Conservation (phyloP, 2,888 invertebrate genomes). For the Neria commutata region DNA sequence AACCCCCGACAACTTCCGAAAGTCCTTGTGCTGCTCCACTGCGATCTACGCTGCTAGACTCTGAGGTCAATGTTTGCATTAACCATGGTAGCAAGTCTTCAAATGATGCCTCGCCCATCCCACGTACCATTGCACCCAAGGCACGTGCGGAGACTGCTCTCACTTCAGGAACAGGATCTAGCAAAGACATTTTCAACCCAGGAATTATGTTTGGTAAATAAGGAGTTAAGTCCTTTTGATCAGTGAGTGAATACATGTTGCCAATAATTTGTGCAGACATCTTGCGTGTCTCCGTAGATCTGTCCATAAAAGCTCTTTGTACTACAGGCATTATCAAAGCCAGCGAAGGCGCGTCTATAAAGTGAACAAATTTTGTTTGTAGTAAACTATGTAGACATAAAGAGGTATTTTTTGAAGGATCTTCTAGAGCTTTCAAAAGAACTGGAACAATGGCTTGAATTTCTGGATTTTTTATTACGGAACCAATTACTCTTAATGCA, state of each 20-base stretch:
- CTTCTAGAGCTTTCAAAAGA: constrained; percentile 88
- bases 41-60: constrained; percentile 92
- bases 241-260: constrained; percentile 98
- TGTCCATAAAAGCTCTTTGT: constrained; percentile 95
- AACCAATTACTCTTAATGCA: constrained; percentile 94
- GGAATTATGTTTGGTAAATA: constrained; percentile 96
- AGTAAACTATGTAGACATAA: constrained; percentile 89
- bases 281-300: constrained; percentile 96
- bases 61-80: constrained; percentile 96
- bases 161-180: constrained; percentile 98
- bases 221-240: constrained; percentile 96
- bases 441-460: constrained; percentile 92
- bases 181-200: constrained; percentile 90
- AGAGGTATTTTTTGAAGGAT: constrained; percentile 94
- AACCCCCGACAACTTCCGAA: constrained; percentile 96
- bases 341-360: constrained; percentile 97
- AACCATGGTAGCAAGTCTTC: constrained; percentile 97
- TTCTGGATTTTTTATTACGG: constrained; percentile 97
- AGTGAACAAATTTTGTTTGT: constrained; percentile 98
- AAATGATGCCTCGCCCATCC: constrained; percentile 95
- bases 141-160: constrained; percentile 95
- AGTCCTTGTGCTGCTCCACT: constrained; percentile 96
- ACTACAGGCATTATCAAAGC: constrained; percentile 99
- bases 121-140: constrained; percentile 95
- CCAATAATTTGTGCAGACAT: constrained; percentile 99